Base-by-base conservation (phyloP, 2,797 vertebrate genomes). In the Ctenochaetus hawaiiensis region DNA sequence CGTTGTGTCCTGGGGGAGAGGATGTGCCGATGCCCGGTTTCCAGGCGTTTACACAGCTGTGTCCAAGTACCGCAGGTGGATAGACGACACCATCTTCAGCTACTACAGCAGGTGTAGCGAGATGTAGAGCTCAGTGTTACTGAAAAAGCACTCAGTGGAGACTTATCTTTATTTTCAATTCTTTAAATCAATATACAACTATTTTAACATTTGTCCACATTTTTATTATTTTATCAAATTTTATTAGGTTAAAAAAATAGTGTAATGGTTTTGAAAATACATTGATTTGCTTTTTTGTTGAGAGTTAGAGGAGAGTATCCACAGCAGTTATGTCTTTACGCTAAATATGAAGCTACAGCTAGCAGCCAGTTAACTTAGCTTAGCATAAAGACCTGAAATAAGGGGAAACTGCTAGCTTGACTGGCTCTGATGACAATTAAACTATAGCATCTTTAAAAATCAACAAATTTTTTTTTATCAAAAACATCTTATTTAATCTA, bases 11-110 rank as follows among this genome's bases (percentile, higher is more conserved):
- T 96, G 95, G 96, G 96, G 96, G 1, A 87, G n/a, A 30, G 91
- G 94, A 34, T 96, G 95, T 34, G 95, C 90, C 2, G 91, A 92
- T 0, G 80, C 95, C 49, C 73, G 74, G 41, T 96, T 92, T 64
- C 95, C 95, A 0, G 96, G 96, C 2, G 93, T 96, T 52, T 96
- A 96, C 88, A 95, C 95, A 0, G 87, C 94, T 0, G 95, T 97
- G 66, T 93, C 95, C 44, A 95, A 89, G 23, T 96, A 91, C 64
- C 94, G 95, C 63, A 87, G 72, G 17, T 97, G 96, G 96, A 96
- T 97, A 59, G 94, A 96, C 75, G 78, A 87, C 81, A 96, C 90
- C 34, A 93, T 96, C 71, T 94, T 92, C 34, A 92, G 82, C 75
- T 93, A 89, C 90, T 94, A 95, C 81, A 90, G 89, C 82, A 92